phyloP scores from a whole-genome alignment of 2,888 invertebrate genomes.

The Ochropleura plecta region DNA sequence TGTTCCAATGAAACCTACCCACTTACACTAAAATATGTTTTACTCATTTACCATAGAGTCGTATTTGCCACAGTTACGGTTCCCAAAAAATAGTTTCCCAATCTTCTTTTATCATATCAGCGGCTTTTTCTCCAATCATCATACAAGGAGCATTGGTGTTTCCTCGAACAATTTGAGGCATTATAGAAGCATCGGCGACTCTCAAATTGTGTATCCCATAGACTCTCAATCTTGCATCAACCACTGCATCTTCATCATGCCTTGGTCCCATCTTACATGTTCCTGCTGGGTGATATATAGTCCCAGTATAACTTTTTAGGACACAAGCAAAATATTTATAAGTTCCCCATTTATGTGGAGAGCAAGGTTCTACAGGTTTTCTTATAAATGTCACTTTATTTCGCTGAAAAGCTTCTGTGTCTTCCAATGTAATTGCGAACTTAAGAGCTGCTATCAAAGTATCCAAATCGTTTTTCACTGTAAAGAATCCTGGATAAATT shows the following conservation, averaged over 20 bases:
- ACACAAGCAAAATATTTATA: slow-evolving; percentile 93
- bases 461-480: slow-evolving; percentile 91
- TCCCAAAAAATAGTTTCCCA: slow-evolving; percentile 74
- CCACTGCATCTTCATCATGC: slow-evolving; percentile 82
- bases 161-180: slow-evolving; percentile 94
- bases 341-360: slow-evolving; percentile 88
- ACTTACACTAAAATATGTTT: not conserved
- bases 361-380: slow-evolving; percentile 90
- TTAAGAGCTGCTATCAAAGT: slow-evolving; percentile 91
- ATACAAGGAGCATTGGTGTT: slow-evolving; percentile 96
- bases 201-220: slow-evolving; percentile 88
- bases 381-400: slow-evolving; percentile 89
- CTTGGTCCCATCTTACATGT: slow-evolving; percentile 84
- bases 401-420: slow-evolving; percentile 89
- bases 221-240: slow-evolving; percentile 79
- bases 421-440: slow-evolving; percentile 89
- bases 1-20: not conserved
- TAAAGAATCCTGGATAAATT: slow-evolving; percentile 93
- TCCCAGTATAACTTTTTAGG: slow-evolving; percentile 90
- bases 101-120: slow-evolving; percentile 83
- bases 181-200: slow-evolving; percentile 95
- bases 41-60: not conserved
- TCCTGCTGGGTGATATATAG: slow-evolving; percentile 87
- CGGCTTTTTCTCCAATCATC: slow-evolving; percentile 94
- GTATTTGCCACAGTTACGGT: not conserved